phyloP scores from a whole-genome alignment of 1,140 invertebrate genomes.

The Mactra quadrangularis region DNA sequence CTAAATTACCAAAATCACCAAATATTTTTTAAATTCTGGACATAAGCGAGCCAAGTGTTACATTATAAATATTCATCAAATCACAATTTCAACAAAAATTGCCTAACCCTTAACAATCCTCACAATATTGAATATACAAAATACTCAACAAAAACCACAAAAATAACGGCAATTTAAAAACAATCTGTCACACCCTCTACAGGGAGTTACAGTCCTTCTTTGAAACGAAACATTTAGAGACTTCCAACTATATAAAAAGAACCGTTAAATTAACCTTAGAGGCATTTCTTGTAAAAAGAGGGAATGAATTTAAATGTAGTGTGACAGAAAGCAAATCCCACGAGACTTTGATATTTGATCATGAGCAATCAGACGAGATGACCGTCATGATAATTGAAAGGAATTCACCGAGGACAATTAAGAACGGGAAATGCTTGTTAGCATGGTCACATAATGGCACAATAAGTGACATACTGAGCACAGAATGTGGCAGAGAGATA shows the following conservation, averaged over 20 bases:
- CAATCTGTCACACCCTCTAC: no score
- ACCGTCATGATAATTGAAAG: slow-evolving; percentile 58
- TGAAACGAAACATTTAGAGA: no score
- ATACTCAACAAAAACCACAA: no score
- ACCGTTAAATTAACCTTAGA: slow-evolving; percentile 30
- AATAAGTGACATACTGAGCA: slow-evolving; percentile 43
- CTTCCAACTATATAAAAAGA: background rate
- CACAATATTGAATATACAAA: no score
- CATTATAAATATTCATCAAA: no score
- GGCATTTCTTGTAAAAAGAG: slow-evolving; percentile 23
- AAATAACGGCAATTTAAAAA: no score
- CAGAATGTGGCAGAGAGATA: background rate
- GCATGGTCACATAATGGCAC: slow-evolving; percentile 56
- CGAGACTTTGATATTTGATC: slow-evolving; percentile 51
- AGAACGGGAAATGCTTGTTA: slow-evolving; percentile 44
- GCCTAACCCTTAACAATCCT: no score
- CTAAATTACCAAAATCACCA: no score
- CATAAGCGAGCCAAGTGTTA: no score
- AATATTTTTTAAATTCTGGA: no score
- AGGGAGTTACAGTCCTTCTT: no score
- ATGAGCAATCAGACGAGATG: slow-evolving; percentile 32
- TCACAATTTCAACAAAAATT: no score
- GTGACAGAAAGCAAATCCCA: background rate
- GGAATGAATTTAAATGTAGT: slow-evolving; percentile 31
- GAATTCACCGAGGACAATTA: slow-evolving; percentile 46